Evolutionary conservation across 2,797 vertebrate species (phyloP), one percentile per base, ranked within the genome.

Genomic region (Adelosebastes latens): DNA sequence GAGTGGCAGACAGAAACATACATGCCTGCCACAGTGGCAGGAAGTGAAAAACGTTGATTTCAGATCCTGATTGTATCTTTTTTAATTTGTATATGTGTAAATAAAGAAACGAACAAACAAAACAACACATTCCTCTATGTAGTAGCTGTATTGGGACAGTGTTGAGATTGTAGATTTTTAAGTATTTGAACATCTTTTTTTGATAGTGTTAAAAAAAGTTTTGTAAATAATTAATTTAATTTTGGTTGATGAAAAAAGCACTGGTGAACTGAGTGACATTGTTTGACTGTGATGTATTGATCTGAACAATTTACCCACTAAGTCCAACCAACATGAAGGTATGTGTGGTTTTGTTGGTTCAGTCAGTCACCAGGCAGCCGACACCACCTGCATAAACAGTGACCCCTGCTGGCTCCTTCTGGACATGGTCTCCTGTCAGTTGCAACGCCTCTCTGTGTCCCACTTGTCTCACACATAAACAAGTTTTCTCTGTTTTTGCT

Each of bases 401-500:
- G 90, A 89, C 93, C 93, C 95, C 95, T 95, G 88, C 95, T 96
- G 95, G 92, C 62, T 75, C 42, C 67, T 72, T 11, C 25, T 46
- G 65, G 71, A 79, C 85, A 89, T 84, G 66, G 53, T 81, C 86
- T 61, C 59, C 82, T 75, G 75, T 77, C 81, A 60, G 36, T 58
- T 60, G 80, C 60, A 18, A 24, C 68, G 46, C 61, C 62, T 69
- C 52, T 72, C 66, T 65, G 68, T n/a, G 24, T 71, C 22, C 55
- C 36, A 24, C 69, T 60, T 36, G 20, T 72, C 36, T 8, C 5
- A 16, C 74, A 56, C 79, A 81, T 31, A 75, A 80, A 84, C 79
- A 58, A 63, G 59, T 88, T 77, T 55, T 82, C 74, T 88, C 49
- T 22, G 27, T 72, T 62, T 24, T 42, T 61, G 69, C 63, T 82